Conservation (phyloP, 2,113 vertebrate genomes). For the Limnothrissa miodon region DNA sequence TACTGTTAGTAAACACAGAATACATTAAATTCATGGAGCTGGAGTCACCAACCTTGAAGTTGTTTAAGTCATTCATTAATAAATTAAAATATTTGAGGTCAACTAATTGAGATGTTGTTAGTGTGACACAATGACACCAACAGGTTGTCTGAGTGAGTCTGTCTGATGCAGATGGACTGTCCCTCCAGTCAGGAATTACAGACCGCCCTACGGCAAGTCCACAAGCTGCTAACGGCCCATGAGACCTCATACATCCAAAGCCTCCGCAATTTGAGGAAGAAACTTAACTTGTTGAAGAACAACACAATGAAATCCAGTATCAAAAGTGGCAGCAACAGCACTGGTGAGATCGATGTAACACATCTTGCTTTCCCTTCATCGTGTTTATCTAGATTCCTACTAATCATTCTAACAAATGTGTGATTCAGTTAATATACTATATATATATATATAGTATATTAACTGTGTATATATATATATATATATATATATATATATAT, state of each 20-base stretch:
- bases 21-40: background rate
- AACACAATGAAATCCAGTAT: constrained; percentile 46
- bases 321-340: constrained; percentile 43
- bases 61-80: background rate
- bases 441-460: background rate
- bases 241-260: constrained; percentile 73
- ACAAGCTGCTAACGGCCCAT: constrained; percentile 75
- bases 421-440: background rate
- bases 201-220: constrained; percentile 67
- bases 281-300: constrained; percentile 72
- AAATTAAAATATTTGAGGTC: background rate
- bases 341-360: constrained; percentile 39
- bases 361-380: background rate
- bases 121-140: background rate
- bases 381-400: background rate
- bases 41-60: background rate
- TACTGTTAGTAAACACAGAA: no score
- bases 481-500: background rate
- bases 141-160: background rate
- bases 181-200: constrained; percentile 65
- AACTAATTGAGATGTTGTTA: background rate
- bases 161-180: constrained; percentile 66
- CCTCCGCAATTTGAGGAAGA: constrained; percentile 64
- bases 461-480: background rate
- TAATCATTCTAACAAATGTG: background rate